Percentiles rank a stretch among this genome's conserved stretches.
phyloP scores from a whole-genome alignment of 2,113 vertebrate species.

The Larimichthys crocea region DNA sequence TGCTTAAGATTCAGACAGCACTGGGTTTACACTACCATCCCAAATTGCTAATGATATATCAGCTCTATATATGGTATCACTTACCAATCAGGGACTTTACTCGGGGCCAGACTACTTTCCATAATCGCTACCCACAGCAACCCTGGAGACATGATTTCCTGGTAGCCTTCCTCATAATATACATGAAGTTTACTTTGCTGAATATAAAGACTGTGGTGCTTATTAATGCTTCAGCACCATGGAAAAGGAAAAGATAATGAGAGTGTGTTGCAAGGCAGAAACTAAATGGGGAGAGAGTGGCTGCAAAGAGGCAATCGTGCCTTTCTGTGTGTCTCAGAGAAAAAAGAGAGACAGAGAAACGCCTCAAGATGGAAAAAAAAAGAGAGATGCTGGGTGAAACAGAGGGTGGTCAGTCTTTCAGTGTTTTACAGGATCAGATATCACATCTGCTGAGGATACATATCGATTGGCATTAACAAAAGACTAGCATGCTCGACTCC shows the following conservation, averaged over 20 bases:
- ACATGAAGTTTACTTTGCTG: slow-evolving; percentile 30
- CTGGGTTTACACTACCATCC: background rate
- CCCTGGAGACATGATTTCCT: slow-evolving; percentile 45
- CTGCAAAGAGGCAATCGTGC: slow-evolving; percentile 1
- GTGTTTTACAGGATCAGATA: slow-evolving; percentile 77
- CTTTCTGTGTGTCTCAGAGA: background rate
- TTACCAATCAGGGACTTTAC: slow-evolving; percentile 39
- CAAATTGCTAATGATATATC: slow-evolving; percentile 53
- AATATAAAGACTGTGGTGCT: slow-evolving; percentile 17
- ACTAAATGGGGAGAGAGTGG: slow-evolving; percentile 13
- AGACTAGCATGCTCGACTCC: slow-evolving; percentile 68
- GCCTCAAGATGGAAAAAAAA: background rate
- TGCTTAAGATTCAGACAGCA: slow-evolving; percentile 20
- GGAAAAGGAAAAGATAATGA: slow-evolving; percentile 50
- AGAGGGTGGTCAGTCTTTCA: slow-evolving; percentile 57
- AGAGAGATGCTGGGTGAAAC: slow-evolving; percentile 31
- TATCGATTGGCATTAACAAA: slow-evolving; percentile 80
- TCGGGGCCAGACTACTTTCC: slow-evolving; percentile 35
- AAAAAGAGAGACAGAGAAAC: slow-evolving; percentile 4
- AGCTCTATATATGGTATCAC: slow-evolving; percentile 28
- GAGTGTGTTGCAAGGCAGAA: slow-evolving; percentile 25
- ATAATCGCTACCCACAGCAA: slow-evolving; percentile 51
- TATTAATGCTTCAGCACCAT: slow-evolving; percentile 30
- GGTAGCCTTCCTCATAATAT: slow-evolving; percentile 42
- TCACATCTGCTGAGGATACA: slow-evolving; percentile 69